phyloP scores from a whole-genome alignment of 2,797 vertebrate species.

The Ataeniobius toweri region DNA sequence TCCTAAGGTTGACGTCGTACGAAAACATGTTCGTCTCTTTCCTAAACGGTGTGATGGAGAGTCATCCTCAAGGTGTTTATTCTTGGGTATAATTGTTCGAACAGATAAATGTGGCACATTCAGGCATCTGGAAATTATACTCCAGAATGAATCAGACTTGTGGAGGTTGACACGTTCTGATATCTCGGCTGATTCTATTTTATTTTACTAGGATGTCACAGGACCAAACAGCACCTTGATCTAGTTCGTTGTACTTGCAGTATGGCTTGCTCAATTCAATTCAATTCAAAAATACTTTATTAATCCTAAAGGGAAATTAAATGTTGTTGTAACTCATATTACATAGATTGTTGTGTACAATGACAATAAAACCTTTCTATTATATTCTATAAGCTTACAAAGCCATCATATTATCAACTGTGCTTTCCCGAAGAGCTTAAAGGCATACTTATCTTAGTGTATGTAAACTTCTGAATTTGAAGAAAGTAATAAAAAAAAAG shows the following conservation, averaged over 20 bases:
- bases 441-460: background rate
- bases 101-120: background rate
- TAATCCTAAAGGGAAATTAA: background rate
- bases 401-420: too few relatives aligned
- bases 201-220: background rate
- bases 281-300: background rate
- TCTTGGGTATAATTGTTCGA: background rate
- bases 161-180: too few relatives aligned
- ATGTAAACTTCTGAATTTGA: background rate
- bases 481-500: conserved; percentile 13
- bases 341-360: too few relatives aligned
- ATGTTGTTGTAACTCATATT: too few relatives aligned
- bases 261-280: too few relatives aligned
- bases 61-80: background rate
- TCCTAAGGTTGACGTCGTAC: background rate
- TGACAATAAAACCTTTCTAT: too few relatives aligned
- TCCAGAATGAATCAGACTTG: too few relatives aligned
- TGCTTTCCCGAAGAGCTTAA: background rate
- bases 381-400: too few relatives aligned
- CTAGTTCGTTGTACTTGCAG: too few relatives aligned
- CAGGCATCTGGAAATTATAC: background rate
- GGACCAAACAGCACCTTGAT: background rate
- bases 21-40: background rate
- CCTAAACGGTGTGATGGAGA: background rate
- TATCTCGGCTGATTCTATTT: background rate